Evolutionary conservation across 2,797 vertebrate species (phyloP), one percentile per base, ranked within the genome.

Genomic region (Hirundo rustica): DNA sequence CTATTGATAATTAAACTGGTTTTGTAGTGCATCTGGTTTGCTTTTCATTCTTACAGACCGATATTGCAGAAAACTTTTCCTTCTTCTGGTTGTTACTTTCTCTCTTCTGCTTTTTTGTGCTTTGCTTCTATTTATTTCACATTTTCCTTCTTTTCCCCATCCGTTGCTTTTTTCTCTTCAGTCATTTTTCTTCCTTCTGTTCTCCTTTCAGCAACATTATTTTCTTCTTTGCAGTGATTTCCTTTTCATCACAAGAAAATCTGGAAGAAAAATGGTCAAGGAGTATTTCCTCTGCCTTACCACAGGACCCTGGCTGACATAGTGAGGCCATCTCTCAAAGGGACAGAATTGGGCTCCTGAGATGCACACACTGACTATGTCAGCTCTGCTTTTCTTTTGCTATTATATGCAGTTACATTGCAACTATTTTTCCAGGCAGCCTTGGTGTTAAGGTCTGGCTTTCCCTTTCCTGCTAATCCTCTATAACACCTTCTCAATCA

Each of bases 131-230:
- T 95, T 84, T 42, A 67, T 92, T 92, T 94, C 40, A 66, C 0
- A 1, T 71, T 65, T 91, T 20, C 47, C 17, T 76, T 85, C 23
- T 65, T 38, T 8, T 3, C 18, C 8, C 32, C 9, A 26, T 92
- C 48, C 38, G 32, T 60, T 17, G 21, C 22, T 80, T 92, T 77
- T 38, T 91, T 88, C 45, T 93, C 36, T 58, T 66, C n/a, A 68
- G 62, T 82, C 1, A 76, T 93, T 91, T 94, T 93, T 88, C 47
- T 91, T 86, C 36, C 34, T 57, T 81, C 62, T 86, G 47, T 72
- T 95, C 89, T 58, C 27, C 61, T 90, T 88, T 72, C 83, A 93
- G 66, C 66, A 95, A 20, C 50, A 44, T 55, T 93, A 89, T 36
- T 85, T 82, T 87, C 57, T 85, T 92, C 62, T 85, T 85, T 88